Evolutionary conservation across 2,888 invertebrate species (phyloP).

Genomic region (Tetanocera ferruginea): DNA sequence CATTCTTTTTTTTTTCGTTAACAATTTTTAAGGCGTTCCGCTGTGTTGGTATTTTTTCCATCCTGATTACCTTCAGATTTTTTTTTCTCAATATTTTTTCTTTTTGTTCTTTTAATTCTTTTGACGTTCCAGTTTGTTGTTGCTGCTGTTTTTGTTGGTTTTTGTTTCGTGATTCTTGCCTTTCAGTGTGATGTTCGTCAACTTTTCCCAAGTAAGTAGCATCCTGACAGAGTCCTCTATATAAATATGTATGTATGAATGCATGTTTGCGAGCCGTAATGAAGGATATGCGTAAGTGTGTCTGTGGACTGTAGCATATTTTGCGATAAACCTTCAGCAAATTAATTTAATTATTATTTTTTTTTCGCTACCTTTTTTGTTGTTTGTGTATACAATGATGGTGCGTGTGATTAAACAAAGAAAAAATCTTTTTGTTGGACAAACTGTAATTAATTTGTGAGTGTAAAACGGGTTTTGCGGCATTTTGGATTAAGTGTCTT

Average conservation of each 20-base stretch:
- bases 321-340: slow-evolving; percentile 6
- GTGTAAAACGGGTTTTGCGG: too few relatives aligned
- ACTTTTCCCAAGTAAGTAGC: slow-evolving; percentile 1
- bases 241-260: background rate
- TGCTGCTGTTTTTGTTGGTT: background rate
- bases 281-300: background rate
- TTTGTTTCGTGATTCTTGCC: background rate
- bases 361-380: background rate
- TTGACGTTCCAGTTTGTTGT: background rate
- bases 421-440: background rate
- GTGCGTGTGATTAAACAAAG: background rate
- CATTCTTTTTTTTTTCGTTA: background rate
- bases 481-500: too few relatives aligned
- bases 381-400: background rate
- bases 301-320: background rate
- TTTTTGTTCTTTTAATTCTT: background rate
- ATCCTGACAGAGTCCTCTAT: background rate
- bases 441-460: too few relatives aligned
- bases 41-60: background rate
- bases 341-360: slow-evolving; percentile 13
- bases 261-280: background rate
- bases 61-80: slow-evolving; percentile 6
- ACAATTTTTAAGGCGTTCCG: background rate
- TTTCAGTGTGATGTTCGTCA: slow-evolving; percentile 9
- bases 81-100: background rate